Conservation (phyloP, 2,797 vertebrate species). For the Muraenolepis orangiensis region DNA sequence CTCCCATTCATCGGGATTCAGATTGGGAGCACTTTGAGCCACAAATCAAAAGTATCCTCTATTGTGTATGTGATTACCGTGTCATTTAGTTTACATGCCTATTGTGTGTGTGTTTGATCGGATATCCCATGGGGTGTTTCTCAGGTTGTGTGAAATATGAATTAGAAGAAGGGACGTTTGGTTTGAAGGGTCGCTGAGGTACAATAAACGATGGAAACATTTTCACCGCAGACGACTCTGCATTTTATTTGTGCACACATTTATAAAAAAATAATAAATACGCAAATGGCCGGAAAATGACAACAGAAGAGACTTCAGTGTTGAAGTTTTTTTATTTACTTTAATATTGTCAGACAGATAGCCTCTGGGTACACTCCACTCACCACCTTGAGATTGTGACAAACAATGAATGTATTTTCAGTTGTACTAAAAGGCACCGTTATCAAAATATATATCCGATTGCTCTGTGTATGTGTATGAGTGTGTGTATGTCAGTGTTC, state of each 20-base stretch:
- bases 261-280: background rate
- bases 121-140: background rate
- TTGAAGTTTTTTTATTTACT: background rate
- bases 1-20: background rate
- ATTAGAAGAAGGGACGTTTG: background rate
- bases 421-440: constrained; percentile 45
- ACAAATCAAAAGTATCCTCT: background rate
- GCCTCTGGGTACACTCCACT: background rate
- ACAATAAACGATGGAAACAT: background rate
- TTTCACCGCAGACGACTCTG: background rate
- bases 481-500: constrained; percentile 18
- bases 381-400: constrained; percentile 37
- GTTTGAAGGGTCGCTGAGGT: background rate
- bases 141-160: background rate
- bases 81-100: background rate
- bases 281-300: background rate
- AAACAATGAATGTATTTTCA: constrained; percentile 36
- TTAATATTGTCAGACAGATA: background rate
- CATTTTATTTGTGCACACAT: too few species aligned
- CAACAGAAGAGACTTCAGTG: background rate
- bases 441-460: constrained; percentile 47
- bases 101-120: background rate
- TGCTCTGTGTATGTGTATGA: constrained; percentile 13
- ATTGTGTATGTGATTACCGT: background rate
- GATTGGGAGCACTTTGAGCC: constrained; percentile 3